Base-by-base conservation (phyloP, 2,113 vertebrate genomes). In the Clupea harengus region DNA sequence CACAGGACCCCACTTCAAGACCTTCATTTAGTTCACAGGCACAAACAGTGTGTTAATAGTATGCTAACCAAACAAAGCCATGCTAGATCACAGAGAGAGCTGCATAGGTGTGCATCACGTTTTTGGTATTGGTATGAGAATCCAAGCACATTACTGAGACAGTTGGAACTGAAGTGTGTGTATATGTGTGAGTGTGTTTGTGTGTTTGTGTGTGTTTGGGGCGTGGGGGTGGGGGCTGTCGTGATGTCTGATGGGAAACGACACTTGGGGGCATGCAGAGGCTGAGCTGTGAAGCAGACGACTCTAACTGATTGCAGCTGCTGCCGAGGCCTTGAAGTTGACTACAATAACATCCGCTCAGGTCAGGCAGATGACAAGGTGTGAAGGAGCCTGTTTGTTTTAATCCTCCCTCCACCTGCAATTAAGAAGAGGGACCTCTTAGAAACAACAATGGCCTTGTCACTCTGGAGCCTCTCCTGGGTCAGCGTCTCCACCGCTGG, bases 221-320 rank as follows among this genome's bases (percentile, higher is more conserved):
- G 1, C 39, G 72, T 78, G 72, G 72, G 28, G 11, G 72, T 3
- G 72, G 72, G 72, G 28, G 72, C 91, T 93, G 45, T 20, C 6
- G 83, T 88, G 52, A 91, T 92, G 93, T 92, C 92, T 91, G 92
- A 93, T 92, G 92, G 91, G 93, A 94, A 92, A 90, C 91, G 91
- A 88, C 91, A 87, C 89, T 20, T 32, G 60, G 90, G 89, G 93
- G 92, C 89, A 91, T 46, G 17, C 87, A 92, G 90, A 88, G 93
- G 91, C 89, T 91, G 90, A 90, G 89, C 87, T 81, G 88, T 84
- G 90, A 89, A 90, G 90, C 89, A 92, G 93, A 92, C 91, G 91
- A 89, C 91, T 72, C 83, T 95, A 94, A 95, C 93, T 92, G 93
- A 94, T 94, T 92, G 92, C 94, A 95, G 94, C 94, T 94, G 94